Conservation (phyloP, 2,797 vertebrate species). For the Melanogrammus aeglefinus region DNA sequence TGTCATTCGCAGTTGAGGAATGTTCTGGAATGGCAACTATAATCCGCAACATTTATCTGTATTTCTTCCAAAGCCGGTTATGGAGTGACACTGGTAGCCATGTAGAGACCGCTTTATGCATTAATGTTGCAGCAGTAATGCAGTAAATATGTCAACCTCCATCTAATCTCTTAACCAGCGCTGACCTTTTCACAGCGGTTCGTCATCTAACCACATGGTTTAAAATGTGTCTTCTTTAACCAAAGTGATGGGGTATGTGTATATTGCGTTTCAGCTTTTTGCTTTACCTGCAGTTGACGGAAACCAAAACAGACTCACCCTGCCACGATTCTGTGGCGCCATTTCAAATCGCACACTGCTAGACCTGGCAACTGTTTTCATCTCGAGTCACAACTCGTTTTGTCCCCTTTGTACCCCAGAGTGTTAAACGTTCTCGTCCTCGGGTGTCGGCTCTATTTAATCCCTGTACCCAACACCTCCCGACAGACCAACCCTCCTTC, state of each 20-base stretch:
- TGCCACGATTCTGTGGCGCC: background rate
- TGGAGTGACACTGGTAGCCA: background rate
- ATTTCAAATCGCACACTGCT: conserved; percentile 1
- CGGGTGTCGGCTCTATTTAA: conserved; percentile 32
- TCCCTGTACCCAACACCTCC: conserved; percentile 28
- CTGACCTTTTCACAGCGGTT: conserved; percentile 25
- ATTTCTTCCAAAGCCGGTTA: background rate
- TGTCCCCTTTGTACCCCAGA: conserved; percentile 18
- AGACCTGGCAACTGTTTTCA: background rate
- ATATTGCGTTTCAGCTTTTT: background rate
- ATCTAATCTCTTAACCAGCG: conserved; percentile 52
- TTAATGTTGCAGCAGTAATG: conserved; percentile 39
- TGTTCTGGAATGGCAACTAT: background rate
- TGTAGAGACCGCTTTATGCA: conserved; percentile 49
- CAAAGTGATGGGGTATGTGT: background rate
- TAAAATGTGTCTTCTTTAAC: conserved; percentile 4
- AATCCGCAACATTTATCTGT: background rate
- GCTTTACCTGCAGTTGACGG: conserved; percentile 6
- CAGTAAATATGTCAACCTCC: conserved; percentile 49
- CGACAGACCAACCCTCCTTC: conserved; percentile 29
- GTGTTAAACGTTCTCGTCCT: conserved; percentile 19
- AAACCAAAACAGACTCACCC: conserved; percentile 8
- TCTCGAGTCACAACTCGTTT: background rate
- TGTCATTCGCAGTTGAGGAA: background rate
- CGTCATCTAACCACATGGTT: conserved; percentile 2